Evolutionary conservation across 2,797 vertebrate genomes (phyloP), one percentile per base, ranked within the genome.

Genomic region (Remorina albescens): DNA sequence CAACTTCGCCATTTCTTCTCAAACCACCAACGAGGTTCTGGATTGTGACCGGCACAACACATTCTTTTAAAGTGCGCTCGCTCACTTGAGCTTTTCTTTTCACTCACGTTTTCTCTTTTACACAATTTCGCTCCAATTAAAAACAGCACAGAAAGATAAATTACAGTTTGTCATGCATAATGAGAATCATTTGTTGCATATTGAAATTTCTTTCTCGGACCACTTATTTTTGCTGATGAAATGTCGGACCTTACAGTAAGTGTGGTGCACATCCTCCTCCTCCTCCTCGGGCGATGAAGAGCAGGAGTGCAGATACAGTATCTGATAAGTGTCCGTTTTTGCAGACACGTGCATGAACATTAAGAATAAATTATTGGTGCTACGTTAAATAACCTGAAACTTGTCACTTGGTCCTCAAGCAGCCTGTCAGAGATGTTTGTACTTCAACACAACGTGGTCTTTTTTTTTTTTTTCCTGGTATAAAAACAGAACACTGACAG

Each of bases 61-160:
- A 62, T 74, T 78, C n/a, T 69, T 68, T 86, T 89, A 94, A 94
- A 95, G 94, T 94, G 93, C 93, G 80, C 82, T 85, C 63, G 82
- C 85, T 92, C 84, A 3, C 61, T 76, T 74, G 73, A 90, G 83
- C 85, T 0, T 0, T 81, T 89, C 30, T 32, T 84, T 78, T 77
- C 69, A 67, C 59, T 74, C 53, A 58, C 64, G 42, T 46, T 23
- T 53, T 50, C 64, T 63, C 44, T 57, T 42, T 66, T 41, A 55
- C 19, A 75, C 51, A 56, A 56, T 42, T 58, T 59, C 39, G 64
- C 67, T 85, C 74, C 65, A 78, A 78, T 89, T 85, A 90, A 89
- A 89, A 87, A 85, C 54, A 42, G 55, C 82, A 88, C 86, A 86
- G 58, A 78, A 42, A 84, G 51, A 80, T 70, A 86, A 77, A 83